phyloP scores from a whole-genome alignment of 2,113 vertebrate genomes.

The Phoxinus phoxinus region DNA sequence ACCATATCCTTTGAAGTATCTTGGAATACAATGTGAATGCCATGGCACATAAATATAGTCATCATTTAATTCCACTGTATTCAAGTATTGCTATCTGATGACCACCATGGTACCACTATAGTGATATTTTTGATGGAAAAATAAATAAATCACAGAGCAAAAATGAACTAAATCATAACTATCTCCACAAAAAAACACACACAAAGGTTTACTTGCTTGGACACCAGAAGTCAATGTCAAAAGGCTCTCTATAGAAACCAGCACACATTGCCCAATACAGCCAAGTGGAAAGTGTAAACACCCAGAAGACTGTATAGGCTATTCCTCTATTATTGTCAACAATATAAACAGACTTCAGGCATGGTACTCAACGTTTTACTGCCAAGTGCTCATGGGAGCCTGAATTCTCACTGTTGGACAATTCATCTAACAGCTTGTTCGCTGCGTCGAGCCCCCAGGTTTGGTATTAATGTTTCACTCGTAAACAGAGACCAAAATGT shows the following conservation, averaged over 20 bases:
- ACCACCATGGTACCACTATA: not conserved
- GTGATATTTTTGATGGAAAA: not conserved
- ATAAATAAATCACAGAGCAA: not conserved
- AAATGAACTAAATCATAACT: not conserved
- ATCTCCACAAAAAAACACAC: not conserved
- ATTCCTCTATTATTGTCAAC: slow-evolving; percentile 3
- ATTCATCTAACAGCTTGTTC: slow-evolving; percentile 46
- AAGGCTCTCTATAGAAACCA: not conserved
- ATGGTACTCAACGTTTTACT: slow-evolving; percentile 29
- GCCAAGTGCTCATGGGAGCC: slow-evolving; percentile 44
- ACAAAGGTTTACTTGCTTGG: not conserved
- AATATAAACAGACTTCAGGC: slow-evolving; percentile 8
- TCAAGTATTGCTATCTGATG: not conserved
- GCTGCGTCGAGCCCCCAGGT: not conserved
- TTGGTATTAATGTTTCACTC: slow-evolving; percentile 11
- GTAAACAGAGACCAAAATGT: slow-evolving; percentile 7
- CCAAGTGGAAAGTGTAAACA: slow-evolving; percentile 2
- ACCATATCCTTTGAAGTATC: not conserved
- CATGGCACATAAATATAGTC: not conserved
- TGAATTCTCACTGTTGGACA: slow-evolving; percentile 37
- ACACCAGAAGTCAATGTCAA: not conserved
- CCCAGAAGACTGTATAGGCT: slow-evolving; percentile 1
- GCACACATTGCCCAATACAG: not conserved
- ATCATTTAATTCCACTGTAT: not conserved
- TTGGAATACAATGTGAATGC: not conserved